phyloP scores from a whole-genome alignment of 2,888 invertebrate species.

The Ophonus ardosiacus region DNA sequence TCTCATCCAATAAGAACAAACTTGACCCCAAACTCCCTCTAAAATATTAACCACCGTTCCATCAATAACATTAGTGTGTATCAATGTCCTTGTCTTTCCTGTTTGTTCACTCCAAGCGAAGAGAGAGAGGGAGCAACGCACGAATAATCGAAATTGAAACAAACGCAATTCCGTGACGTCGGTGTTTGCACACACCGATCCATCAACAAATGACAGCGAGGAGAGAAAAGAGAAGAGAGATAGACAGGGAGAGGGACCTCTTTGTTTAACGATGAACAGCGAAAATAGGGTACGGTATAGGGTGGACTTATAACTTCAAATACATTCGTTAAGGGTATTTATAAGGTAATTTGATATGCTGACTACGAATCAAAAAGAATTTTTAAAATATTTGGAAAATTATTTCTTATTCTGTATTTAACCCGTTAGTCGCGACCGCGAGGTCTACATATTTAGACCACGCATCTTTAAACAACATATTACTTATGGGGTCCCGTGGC shows the following conservation, averaged over 20 bases:
- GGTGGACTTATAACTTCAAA: too few relatives aligned
- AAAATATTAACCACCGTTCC: constrained; percentile 56
- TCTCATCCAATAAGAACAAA: constrained; percentile 21
- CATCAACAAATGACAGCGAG: constrained; percentile 62
- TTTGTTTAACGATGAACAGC: not conserved
- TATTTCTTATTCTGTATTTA: too few relatives aligned
- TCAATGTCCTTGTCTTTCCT: constrained; percentile 13
- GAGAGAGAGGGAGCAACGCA: constrained; percentile 3
- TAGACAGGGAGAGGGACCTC: not conserved
- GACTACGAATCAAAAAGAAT: too few relatives aligned
- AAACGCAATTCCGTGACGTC: constrained; percentile 61
- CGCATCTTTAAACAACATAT: too few relatives aligned
- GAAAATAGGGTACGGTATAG: not conserved
- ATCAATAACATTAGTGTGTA: constrained; percentile 58
- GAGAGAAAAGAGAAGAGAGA: not conserved
- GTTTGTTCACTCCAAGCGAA: not conserved
- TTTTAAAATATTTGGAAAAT: too few relatives aligned
- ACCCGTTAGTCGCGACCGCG: too few relatives aligned
- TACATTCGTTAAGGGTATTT: too few relatives aligned
- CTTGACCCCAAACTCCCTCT: constrained; percentile 56
- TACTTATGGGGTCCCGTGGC: too few relatives aligned
- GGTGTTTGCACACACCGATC: constrained; percentile 61
- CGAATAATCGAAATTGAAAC: constrained; percentile 61
- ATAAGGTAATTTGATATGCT: too few relatives aligned
- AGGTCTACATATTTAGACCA: too few relatives aligned